These are phyloP conservation scores for Diplodus puntazzo DNA, from an alignment of 2,797 vertebrate species.

Conservation along the genomic window DNA sequence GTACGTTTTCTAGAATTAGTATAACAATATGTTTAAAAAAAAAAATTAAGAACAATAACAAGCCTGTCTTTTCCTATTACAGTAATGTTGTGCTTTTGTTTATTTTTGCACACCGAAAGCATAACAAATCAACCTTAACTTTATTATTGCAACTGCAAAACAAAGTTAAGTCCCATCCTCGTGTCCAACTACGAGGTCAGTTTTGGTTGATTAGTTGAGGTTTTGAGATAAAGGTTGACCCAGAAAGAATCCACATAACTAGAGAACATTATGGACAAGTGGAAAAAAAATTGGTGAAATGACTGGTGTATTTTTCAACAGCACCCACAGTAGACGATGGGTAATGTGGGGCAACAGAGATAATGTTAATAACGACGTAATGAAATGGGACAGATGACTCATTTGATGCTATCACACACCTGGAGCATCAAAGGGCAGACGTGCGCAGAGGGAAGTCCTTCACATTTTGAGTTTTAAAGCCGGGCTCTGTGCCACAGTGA, in stretches of 20 bases:
- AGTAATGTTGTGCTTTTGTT: background rate
- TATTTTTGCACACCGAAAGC: conserved; percentile 1
- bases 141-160: background rate
- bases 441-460: conserved; percentile 13
- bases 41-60: too few relatives aligned
- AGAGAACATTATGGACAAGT: background rate
- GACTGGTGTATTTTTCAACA: conserved; percentile 15
- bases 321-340: conserved; percentile 25
- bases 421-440: conserved; percentile 80
- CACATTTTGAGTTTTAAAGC: conserved; percentile 46
- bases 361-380: conserved; percentile 71
- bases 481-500: conserved; percentile 10
- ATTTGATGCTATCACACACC: conserved; percentile 80
- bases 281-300: background rate
- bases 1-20: too few relatives aligned
- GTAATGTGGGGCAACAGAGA: conserved; percentile 59
- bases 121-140: background rate
- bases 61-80: too few relatives aligned
- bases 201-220: background rate
- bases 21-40: too few relatives aligned
- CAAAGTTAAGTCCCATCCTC: background rate
- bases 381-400: conserved; percentile 74
- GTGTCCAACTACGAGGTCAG: background rate
- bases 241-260: background rate
- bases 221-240: background rate